Conservation (phyloP, 2,888 invertebrate genomes). For the Papilio elwesi region DNA sequence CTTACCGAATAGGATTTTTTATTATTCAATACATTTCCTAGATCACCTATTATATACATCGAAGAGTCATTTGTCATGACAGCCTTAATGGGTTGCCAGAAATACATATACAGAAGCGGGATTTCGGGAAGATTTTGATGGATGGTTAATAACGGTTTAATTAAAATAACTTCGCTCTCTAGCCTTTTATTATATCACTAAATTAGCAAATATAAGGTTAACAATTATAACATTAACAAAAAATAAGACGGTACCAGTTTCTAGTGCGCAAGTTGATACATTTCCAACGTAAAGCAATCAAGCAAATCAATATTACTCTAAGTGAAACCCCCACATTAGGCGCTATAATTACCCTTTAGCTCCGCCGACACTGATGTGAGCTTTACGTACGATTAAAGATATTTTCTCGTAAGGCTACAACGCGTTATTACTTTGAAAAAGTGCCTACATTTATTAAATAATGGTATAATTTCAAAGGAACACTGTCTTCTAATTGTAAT, state of each 20-base stretch:
- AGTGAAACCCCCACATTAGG: constrained; percentile 2
- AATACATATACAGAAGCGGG: too few species aligned
- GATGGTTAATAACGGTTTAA: too few species aligned
- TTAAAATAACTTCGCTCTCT: too few species aligned
- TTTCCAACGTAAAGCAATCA: constrained; percentile 6
- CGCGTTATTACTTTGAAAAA: constrained; percentile 26
- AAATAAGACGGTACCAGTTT: not conserved
- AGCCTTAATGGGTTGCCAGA: too few species aligned
- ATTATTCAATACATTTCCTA: too few species aligned
- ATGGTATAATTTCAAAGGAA: constrained; percentile 16
- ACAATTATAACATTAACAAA: too few species aligned
- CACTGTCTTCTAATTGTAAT: not conserved
- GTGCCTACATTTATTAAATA: constrained; percentile 17
- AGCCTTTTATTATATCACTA: too few species aligned
- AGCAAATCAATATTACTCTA: not conserved
- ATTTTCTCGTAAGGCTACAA: constrained; percentile 31
- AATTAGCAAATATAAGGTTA: too few species aligned
- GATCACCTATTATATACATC: too few species aligned
- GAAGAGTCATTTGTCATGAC: too few species aligned
- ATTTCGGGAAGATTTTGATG: too few species aligned
- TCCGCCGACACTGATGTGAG: constrained; percentile 36
- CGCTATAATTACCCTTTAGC: constrained; percentile 43
- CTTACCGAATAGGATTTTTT: too few species aligned
- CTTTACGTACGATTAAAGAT: constrained; percentile 37
- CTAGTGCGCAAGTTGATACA: not conserved